phyloP scores from a whole-genome alignment of 1,140 invertebrate species.

The Bombus sylvicola region DNA sequence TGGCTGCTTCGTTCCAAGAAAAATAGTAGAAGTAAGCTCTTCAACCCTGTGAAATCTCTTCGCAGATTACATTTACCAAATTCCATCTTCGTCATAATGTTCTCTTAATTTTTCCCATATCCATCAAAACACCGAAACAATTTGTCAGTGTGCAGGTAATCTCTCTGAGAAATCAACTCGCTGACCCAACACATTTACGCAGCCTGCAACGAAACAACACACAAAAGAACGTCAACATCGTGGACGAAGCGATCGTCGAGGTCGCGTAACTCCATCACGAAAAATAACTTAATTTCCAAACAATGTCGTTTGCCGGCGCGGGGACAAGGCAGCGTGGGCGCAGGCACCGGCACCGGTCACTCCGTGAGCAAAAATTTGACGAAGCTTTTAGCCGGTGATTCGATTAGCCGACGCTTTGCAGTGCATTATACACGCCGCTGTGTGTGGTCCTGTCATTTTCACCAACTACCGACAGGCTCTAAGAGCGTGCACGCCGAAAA shows the following conservation, averaged over 20 bases:
- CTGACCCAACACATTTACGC: no score
- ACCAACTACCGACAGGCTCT: constrained; percentile 58
- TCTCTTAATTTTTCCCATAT: no score
- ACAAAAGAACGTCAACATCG: background rate
- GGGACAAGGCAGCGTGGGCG: background rate
- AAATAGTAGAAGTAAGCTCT: no score
- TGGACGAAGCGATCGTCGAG: constrained; percentile 13
- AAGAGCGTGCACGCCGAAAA: constrained; percentile 39
- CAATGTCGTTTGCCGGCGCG: constrained; percentile 69
- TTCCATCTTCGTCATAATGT: no score
- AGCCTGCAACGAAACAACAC: background rate
- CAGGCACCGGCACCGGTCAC: constrained; percentile 30
- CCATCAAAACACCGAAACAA: no score
- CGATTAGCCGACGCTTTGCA: constrained; percentile 75
- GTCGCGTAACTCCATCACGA: constrained; percentile 64
- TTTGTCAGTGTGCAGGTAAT: no score
- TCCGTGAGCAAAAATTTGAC: constrained; percentile 73
- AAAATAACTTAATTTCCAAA: constrained; percentile 77
- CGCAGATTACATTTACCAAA: no score
- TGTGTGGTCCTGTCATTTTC: constrained; percentile 76
- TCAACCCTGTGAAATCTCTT: no score
- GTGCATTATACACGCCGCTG: constrained; percentile 71
- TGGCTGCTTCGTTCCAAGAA: no score
- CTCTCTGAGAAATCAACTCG: no score
- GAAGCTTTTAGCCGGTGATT: constrained; percentile 77